Percentiles rank a stretch among this genome's conserved stretches.
phyloP scores from a whole-genome alignment of 2,888 invertebrate species.

The Psylliodes chrysocephalus region DNA sequence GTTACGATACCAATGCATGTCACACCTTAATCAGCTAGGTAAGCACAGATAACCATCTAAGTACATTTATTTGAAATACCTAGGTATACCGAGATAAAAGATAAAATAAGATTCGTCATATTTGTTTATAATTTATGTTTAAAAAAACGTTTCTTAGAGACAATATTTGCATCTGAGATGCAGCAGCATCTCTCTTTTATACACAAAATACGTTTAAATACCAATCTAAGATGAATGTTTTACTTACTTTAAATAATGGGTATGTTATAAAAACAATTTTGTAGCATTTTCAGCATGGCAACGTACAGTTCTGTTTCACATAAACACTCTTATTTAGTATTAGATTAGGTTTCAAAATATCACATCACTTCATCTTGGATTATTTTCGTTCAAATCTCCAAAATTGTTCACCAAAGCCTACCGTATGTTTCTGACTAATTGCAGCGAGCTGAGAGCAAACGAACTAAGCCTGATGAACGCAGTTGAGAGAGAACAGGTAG shows the following conservation, averaged over 20 bases:
- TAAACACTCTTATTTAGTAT: slow-evolving; percentile 1
- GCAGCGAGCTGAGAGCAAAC: slow-evolving; percentile 51
- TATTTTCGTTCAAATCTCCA: slow-evolving; percentile 29
- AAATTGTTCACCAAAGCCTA: slow-evolving; percentile 39
- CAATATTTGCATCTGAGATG: not conserved
- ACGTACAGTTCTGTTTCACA: slow-evolving; percentile 6
- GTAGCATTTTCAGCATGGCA: slow-evolving; percentile 14
- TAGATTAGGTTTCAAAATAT: not conserved
- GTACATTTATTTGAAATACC: slow-evolving; percentile 4
- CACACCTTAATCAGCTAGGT: slow-evolving; percentile 10
- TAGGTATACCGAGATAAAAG: not conserved
- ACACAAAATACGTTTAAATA: not conserved
- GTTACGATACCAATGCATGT: slow-evolving; percentile 5
- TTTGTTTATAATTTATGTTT: not conserved
- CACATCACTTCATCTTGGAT: slow-evolving; percentile 11
- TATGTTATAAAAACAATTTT: slow-evolving; percentile 14
- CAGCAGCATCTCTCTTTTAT: not conserved
- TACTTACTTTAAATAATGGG: slow-evolving; percentile 25
- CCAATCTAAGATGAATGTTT: not conserved
- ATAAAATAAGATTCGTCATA: not conserved
- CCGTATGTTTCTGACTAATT: slow-evolving; percentile 45
- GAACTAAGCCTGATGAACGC: slow-evolving; percentile 37
- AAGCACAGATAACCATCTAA: slow-evolving; percentile 4
- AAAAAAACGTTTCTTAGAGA: not conserved
- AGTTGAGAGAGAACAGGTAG: slow-evolving; percentile 60